A percentile compares a stretch with the other conserved stretches of the same genome.
phyloP scores from a whole-genome alignment of 1,140 invertebrate species.

The Pararge aegeria region DNA sequence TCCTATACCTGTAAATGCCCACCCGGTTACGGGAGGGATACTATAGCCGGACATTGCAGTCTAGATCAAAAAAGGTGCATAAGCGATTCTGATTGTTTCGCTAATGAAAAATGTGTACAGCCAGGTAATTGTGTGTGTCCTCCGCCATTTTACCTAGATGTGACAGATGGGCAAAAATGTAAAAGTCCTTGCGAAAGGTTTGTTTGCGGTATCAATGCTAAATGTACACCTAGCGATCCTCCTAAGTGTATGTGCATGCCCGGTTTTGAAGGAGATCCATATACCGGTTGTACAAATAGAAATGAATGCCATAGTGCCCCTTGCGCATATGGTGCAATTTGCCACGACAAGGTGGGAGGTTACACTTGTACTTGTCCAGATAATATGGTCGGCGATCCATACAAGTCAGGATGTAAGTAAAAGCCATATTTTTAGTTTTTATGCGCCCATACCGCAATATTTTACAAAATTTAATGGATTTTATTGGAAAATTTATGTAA shows the following conservation, averaged over 20 bases:
- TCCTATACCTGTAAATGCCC: constrained; percentile 91
- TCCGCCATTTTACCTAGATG: constrained; percentile 92
- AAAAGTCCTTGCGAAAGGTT: constrained; percentile 94
- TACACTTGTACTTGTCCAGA: constrained; percentile 91
- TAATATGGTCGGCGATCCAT: constrained; percentile 91
- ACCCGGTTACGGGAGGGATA: constrained; percentile 82
- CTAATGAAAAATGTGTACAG: constrained; percentile 94
- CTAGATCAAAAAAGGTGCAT: constrained; percentile 90
- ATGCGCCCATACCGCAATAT: no score
- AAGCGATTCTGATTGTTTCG: constrained; percentile 89
- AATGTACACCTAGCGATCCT: constrained; percentile 93
- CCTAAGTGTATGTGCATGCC: constrained; percentile 92
- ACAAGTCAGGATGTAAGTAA: constrained; percentile 88
- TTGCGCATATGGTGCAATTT: constrained; percentile 92
- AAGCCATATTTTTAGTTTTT: background rate
- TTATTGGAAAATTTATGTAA: background rate
- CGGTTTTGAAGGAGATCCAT: constrained; percentile 91
- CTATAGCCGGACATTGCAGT: constrained; percentile 86
- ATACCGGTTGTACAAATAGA: constrained; percentile 90
- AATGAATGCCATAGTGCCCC: constrained; percentile 90
- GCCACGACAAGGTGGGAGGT: constrained; percentile 91
- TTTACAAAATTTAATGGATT: no score
- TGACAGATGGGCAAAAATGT: constrained; percentile 89
- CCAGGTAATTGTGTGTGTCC: constrained; percentile 94
- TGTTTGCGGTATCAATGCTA: constrained; percentile 94